phyloP scores from a whole-genome alignment of 2,797 vertebrate genomes.

The Ctenochaetus hawaiiensis region DNA sequence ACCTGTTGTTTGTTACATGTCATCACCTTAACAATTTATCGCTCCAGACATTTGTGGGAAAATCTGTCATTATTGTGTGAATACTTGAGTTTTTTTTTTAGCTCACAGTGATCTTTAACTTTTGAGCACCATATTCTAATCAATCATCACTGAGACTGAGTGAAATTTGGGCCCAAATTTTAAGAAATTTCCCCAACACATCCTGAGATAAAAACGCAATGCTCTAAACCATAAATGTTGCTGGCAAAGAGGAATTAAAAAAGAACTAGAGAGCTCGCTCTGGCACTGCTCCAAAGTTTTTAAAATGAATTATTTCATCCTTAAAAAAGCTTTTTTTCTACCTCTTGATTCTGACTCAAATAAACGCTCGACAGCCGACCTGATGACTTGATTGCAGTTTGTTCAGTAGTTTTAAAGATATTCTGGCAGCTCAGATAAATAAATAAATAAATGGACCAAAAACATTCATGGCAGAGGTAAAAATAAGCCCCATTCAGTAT shows the following conservation, averaged over 20 bases:
- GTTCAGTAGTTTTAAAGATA: conserved; percentile 8
- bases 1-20: too few relatives aligned
- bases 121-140: too few relatives aligned
- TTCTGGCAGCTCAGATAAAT: not conserved
- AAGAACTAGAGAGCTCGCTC: not conserved
- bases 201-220: too few relatives aligned
- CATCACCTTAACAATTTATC: too few relatives aligned
- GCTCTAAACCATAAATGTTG: too few relatives aligned
- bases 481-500: conserved; percentile 37
- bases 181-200: too few relatives aligned
- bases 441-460: conserved; percentile 8
- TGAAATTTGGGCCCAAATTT: too few relatives aligned
- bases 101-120: too few relatives aligned
- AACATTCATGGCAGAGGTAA: conserved; percentile 18
- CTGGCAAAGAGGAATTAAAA: not conserved
- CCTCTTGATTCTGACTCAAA: not conserved
- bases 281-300: not conserved
- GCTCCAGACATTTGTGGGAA: too few relatives aligned
- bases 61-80: too few relatives aligned
- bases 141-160: too few relatives aligned
- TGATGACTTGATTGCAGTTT: not conserved
- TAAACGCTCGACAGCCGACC: not conserved
- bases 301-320: not conserved
- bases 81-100: too few relatives aligned
- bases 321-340: not conserved